A percentile compares a stretch with the other conserved stretches of the same genome.
phyloP scores from a whole-genome alignment of 2,797 vertebrate species.

The Corythornis leucogaster region DNA sequence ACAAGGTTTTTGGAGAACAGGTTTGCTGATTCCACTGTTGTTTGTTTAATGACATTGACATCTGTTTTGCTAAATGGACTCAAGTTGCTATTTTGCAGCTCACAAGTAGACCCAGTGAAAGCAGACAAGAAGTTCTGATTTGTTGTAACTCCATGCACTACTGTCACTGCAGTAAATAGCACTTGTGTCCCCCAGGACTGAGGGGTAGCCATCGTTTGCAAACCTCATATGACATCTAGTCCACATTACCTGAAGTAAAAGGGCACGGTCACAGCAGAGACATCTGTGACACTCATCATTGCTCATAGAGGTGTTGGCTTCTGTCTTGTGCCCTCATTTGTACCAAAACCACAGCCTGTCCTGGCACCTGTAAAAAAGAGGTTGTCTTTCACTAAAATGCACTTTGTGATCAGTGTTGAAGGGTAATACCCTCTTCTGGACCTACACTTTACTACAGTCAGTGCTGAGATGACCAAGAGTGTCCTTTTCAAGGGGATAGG shows the following conservation, averaged over 20 bases:
- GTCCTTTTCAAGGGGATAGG: neutral
- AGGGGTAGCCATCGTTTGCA: rapidly evolving
- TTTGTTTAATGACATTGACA: neutral
- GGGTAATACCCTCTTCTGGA: neutral
- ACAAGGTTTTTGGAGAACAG: neutral
- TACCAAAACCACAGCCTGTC: neutral
- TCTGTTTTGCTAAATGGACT: neutral
- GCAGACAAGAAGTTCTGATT: neutral
- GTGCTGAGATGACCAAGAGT: neutral
- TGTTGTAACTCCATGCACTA: neutral
- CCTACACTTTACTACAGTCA: neutral
- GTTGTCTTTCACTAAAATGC: neutral
- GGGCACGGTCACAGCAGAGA: neutral
- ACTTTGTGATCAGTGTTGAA: neutral
- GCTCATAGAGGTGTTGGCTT: neutral
- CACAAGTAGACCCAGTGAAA: neutral
- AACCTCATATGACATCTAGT: rapidly evolving
- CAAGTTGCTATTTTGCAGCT: neutral
- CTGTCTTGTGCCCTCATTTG: neutral
- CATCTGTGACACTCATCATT: neutral
- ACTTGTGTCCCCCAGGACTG: neutral
- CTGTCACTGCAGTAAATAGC: neutral
- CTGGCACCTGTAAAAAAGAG: neutral
- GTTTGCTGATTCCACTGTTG: neutral
- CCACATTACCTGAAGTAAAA: neutral